Conservation (phyloP, 2,888 invertebrate species). For the Drosophila imparisetae region DNA sequence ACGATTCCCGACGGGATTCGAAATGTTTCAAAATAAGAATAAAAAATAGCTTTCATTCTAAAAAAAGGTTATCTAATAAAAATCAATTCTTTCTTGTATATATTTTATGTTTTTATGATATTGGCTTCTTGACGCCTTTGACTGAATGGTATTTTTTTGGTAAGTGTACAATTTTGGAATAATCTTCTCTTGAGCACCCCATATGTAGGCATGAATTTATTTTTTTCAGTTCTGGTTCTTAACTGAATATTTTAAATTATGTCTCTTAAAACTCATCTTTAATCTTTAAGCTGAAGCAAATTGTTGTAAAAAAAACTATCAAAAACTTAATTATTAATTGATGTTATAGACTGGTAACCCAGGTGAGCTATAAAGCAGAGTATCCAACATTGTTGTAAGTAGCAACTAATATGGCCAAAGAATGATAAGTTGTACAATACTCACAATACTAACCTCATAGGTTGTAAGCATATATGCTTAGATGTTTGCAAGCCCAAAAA, state of each 20-base stretch:
- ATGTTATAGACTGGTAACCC: background rate
- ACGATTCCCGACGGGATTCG: background rate
- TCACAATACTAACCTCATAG: background rate
- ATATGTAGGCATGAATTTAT: background rate
- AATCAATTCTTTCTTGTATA: background rate
- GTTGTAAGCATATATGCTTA: constrained; percentile 4
- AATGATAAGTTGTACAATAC: constrained; percentile 15
- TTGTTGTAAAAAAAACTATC: background rate
- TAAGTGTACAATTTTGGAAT: background rate
- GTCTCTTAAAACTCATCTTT: background rate
- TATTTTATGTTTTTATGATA: background rate
- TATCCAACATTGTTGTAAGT: background rate
- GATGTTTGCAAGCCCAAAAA: constrained; percentile 24
- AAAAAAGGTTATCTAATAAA: background rate
- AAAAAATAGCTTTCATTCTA: background rate
- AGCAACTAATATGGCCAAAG: constrained; percentile 8
- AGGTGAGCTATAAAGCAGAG: background rate
- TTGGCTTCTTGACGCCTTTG: background rate
- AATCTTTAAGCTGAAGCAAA: background rate
- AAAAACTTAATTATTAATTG: background rate
- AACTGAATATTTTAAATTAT: background rate
- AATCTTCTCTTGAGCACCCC: background rate
- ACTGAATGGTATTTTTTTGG: background rate
- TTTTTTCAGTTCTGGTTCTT: background rate
- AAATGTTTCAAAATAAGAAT: background rate